Conservation (phyloP, 2,888 invertebrate species). For the Scelioninae gen. 1 region DNA sequence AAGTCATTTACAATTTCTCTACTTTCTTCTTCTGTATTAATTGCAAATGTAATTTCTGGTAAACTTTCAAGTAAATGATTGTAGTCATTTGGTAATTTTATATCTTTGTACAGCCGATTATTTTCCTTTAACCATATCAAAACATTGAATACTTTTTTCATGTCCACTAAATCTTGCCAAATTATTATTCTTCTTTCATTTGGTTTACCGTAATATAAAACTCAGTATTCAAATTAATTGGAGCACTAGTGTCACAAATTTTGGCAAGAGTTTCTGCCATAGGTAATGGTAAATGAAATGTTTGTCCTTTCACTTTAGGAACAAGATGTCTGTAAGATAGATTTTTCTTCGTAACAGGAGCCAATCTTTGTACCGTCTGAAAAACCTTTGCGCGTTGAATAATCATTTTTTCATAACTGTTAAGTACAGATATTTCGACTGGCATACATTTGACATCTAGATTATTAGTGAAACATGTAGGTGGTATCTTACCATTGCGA, state of each 20-base stretch:
- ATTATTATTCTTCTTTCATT: constrained; percentile 72
- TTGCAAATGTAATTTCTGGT: not conserved
- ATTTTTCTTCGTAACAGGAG: constrained; percentile 75
- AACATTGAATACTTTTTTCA: constrained; percentile 26
- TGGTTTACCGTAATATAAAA: constrained; percentile 76
- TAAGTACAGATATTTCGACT: constrained; percentile 67
- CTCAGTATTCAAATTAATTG: constrained; percentile 75
- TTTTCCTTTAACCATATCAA: not conserved
- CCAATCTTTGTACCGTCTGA: constrained; percentile 76
- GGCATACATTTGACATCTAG: constrained; percentile 60
- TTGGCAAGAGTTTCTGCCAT: constrained; percentile 77
- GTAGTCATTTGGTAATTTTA: not conserved
- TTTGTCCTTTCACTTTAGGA: constrained; percentile 63
- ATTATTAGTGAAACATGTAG: constrained; percentile 73
- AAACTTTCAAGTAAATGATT: not conserved
- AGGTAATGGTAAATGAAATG: constrained; percentile 75
- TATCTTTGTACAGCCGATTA: not conserved
- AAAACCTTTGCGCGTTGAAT: constrained; percentile 77
- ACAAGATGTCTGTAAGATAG: constrained; percentile 72
- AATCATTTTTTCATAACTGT: constrained; percentile 73
- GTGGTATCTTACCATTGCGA: constrained; percentile 70
- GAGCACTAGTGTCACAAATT: constrained; percentile 72
- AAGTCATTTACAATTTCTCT: constrained; percentile 74
- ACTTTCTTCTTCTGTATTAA: constrained; percentile 84
- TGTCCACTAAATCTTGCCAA: constrained; percentile 75